Evolutionary conservation across 2,888 invertebrate genomes (phyloP).

Genomic region (Poecilus cupreus): DNA sequence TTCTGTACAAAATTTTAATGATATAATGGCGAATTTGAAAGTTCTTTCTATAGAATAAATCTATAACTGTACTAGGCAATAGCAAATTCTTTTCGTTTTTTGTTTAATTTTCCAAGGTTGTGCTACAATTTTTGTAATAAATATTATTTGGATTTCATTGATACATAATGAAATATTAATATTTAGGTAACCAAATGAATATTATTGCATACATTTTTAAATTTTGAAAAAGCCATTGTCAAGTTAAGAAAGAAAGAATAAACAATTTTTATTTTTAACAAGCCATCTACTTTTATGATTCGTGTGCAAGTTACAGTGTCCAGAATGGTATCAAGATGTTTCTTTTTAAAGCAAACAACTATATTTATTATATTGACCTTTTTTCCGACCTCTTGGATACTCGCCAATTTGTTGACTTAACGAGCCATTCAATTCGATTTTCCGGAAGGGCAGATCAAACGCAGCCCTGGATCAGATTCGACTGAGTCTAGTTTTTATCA

Average conservation of each 20-base stretch:
- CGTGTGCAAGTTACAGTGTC: background rate
- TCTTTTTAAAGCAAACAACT: constrained; percentile 32
- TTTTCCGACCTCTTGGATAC: constrained; percentile 5
- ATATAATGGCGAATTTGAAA: no score
- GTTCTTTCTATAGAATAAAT: no score
- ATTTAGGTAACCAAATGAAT: background rate
- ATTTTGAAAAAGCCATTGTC: background rate
- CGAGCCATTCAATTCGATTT: constrained; percentile 40
- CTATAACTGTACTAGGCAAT: no score
- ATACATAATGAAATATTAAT: no score
- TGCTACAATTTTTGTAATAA: no score
- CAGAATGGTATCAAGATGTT: background rate
- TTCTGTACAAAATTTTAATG: no score
- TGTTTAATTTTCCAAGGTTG: no score
- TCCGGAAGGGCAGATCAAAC: constrained; percentile 8
- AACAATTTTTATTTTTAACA: background rate
- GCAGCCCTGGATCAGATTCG: background rate
- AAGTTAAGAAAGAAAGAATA: background rate
- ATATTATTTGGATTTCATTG: no score
- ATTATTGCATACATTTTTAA: background rate
- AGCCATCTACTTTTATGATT: constrained; percentile 17
- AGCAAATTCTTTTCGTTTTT: no score
- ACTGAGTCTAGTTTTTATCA: constrained; percentile 14
- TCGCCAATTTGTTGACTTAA: constrained; percentile 34
- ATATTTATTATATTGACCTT: constrained; percentile 35